Evolutionary conservation across 1,140 invertebrate species (phyloP).

Genomic region (Drosophila jambulina): DNA sequence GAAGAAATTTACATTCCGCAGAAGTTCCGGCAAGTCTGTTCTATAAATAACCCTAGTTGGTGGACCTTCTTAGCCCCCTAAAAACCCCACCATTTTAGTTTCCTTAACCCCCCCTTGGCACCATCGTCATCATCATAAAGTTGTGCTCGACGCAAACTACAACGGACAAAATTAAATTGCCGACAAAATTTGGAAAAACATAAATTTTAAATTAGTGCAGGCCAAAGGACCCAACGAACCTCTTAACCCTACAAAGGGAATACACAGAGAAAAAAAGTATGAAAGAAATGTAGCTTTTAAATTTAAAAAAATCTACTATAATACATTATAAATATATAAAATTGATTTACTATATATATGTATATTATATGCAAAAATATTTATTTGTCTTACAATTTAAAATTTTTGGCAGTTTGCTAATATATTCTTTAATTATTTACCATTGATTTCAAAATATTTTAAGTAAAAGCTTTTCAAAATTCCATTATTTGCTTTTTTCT

Average conservation of each 20-base stretch:
- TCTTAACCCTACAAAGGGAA: conserved; percentile 15
- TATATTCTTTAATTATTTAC: no score
- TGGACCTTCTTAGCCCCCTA: conserved; percentile 1
- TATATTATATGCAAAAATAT: no score
- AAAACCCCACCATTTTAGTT: neutral
- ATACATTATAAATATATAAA: no score
- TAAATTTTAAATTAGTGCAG: conserved; percentile 73
- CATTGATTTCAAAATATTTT: no score
- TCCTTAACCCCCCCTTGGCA: neutral
- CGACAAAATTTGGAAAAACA: conserved; percentile 64
- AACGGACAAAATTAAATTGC: conserved; percentile 55
- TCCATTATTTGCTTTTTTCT: no score
- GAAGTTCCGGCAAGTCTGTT: conserved; percentile 35
- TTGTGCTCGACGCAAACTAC: conserved; percentile 45
- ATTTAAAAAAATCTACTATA: no score
- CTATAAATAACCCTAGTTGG: conserved; percentile 27
- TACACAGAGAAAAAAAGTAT: neutral
- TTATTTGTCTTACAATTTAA: no score
- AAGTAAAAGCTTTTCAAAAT: no score
- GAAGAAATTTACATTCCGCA: conserved; percentile 46
- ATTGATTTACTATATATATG: no score
- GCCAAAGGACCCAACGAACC: conserved; percentile 29
- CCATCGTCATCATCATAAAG: conserved; percentile 39
- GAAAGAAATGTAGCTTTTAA: neutral
- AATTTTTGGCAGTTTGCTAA: no score